Conservation (phyloP, 37 sponge, comb jelly and placozoan genomes). For the Lycopodina hypogea region DNA sequence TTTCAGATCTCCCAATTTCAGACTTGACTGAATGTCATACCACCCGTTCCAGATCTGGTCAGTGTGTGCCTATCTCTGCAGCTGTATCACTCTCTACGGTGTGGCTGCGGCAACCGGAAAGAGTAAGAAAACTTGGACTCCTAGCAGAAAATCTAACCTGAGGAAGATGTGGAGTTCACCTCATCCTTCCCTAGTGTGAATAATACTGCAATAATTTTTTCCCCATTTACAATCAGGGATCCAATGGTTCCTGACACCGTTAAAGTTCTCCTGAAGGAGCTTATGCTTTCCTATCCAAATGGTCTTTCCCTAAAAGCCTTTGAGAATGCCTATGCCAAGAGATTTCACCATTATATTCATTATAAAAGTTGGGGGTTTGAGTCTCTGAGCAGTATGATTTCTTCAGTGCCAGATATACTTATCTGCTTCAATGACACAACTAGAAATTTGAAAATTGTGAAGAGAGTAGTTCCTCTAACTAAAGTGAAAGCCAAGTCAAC, state of each 20-base stretch:
- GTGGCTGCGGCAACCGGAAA: slow-evolving; percentile 22
- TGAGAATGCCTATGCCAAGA: slow-evolving; percentile 43
- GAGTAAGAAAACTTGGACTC: slow-evolving; percentile 31
- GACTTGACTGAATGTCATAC: slow-evolving; percentile 16
- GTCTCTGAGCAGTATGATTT: slow-evolving; percentile 12
- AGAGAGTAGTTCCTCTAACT: background rate
- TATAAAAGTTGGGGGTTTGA: slow-evolving; percentile 29
- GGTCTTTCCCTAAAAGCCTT: slow-evolving; percentile 28
- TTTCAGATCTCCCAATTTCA: slow-evolving; percentile 28
- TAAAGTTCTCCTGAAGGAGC: slow-evolving; percentile 19
- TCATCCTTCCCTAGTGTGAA: background rate
- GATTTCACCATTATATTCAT: slow-evolving; percentile 42
- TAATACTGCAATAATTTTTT: background rate
- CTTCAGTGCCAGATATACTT: slow-evolving; percentile 21
- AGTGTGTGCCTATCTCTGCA: background rate
- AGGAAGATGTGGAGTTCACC: background rate
- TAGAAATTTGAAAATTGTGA: background rate
- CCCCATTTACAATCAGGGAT: background rate
- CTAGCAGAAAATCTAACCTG: slow-evolving; percentile 1
- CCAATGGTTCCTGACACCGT: slow-evolving; percentile 10
- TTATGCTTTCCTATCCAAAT: slow-evolving; percentile 49
- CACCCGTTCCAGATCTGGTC: slow-evolving; percentile 36
- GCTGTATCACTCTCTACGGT: slow-evolving; percentile 10
- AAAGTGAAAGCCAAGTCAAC: background rate
- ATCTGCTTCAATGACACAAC: background rate